Base-by-base conservation (phyloP, 2,113 vertebrate species). In the Engystomops pustulosus region DNA sequence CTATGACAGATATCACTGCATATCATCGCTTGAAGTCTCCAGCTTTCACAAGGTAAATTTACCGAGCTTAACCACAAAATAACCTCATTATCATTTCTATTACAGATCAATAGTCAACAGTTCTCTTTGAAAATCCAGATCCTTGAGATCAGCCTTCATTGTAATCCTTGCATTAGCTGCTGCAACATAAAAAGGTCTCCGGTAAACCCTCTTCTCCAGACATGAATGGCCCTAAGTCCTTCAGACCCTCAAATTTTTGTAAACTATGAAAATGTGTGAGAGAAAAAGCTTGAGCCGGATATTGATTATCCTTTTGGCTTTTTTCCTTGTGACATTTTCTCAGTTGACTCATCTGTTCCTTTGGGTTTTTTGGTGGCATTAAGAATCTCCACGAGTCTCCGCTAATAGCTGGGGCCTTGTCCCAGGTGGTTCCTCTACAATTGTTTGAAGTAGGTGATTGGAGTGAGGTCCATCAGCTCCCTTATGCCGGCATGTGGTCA, bases 21-120 rank as follows among this genome's bases (percentile, higher is more conserved):
- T 30, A 78, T 6, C 12, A 72, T 15, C 2, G 2, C 18, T 30
- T 23, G 2, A 6, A 18, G 4, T 69, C 9, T 55, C n/a, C 74
- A 84, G 62, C 74, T 30, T 20, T 47, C 34, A 79, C 25, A 27
- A 78, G 83, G 91, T 91, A 91, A 90, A 91, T 91, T 85, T 84
- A 88, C 89, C 89, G 88, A 87, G 88, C 76, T 5, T 23, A 87
- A 87, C 76, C 47, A 80, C 85, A 89, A 90, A 89, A 90, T 88
- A 80, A 86, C 88, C 91, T 93, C 91, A 94, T 94, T 93, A 94
- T 93, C 93, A 91, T 93, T 90, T 91, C 91, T 93, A 91, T 93
- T 91, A 89, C 85, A 49, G 74, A 92, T 94, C 91, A 74, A 93
- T 94, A 89, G 88, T 88, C 86, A 67, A 85, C 86, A 62, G 55